Conservation (phyloP, 1,140 invertebrate species). For the Triops cancriformis region DNA sequence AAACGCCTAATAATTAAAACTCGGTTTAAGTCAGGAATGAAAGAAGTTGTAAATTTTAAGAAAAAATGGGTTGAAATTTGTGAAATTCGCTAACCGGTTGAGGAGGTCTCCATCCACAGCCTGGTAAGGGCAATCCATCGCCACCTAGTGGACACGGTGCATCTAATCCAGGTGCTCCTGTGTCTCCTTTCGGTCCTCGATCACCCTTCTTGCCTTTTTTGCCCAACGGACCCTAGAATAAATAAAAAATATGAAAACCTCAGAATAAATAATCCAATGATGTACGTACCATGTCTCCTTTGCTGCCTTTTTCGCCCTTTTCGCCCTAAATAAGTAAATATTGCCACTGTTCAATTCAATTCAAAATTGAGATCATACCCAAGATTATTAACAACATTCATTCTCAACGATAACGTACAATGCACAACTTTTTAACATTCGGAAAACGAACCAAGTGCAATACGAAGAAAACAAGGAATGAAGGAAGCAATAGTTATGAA, state of each 20-base stretch:
- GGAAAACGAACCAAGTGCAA: slow-evolving; percentile 23
- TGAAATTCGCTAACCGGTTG: slow-evolving; percentile 23
- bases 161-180: slow-evolving; percentile 90
- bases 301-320: slow-evolving; percentile 76
- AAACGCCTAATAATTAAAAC: slow-evolving; percentile 17
- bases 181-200: slow-evolving; percentile 83
- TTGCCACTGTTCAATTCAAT: slow-evolving; percentile 31
- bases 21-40: no score
- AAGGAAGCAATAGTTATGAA: no score
- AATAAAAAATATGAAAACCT: slow-evolving; percentile 19
- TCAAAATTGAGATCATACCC: neutral
- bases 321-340: slow-evolving; percentile 56
- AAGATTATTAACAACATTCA: no score
- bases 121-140: slow-evolving; percentile 85
- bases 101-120: slow-evolving; percentile 84
- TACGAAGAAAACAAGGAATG: no score
- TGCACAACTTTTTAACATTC: no score
- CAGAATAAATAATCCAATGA: neutral
- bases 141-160: slow-evolving; percentile 90
- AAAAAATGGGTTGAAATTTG: slow-evolving; percentile 48
- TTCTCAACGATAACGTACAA: no score
- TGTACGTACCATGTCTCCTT: slow-evolving; percentile 75
- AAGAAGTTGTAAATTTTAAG: no score
- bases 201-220: slow-evolving; percentile 84
- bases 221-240: slow-evolving; percentile 66